Conservation (phyloP, 2,888 invertebrate species). For the Zele albiditarsus region DNA sequence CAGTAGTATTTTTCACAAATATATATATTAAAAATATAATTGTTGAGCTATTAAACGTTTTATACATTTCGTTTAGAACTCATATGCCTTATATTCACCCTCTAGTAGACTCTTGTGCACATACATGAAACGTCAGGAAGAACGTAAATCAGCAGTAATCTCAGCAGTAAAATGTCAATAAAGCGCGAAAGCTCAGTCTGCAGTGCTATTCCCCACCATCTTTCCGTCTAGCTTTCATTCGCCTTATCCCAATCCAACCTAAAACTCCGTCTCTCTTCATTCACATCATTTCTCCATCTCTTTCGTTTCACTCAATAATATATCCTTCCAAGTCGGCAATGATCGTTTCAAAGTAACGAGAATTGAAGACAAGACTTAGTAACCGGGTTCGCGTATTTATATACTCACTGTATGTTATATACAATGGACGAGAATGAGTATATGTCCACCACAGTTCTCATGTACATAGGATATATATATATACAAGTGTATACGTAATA, state of each 20-base stretch:
- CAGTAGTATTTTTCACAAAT: not conserved
- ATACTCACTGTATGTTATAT: not conserved
- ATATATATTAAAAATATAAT: not conserved
- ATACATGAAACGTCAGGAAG: constrained; percentile 31
- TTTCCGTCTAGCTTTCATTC: not conserved
- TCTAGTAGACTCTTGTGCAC: constrained; percentile 17
- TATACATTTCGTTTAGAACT: constrained; percentile 3
- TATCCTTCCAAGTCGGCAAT: not conserved
- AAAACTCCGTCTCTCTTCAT: not conserved
- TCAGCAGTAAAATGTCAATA: constrained; percentile 63
- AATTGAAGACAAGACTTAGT: constrained; percentile 29
- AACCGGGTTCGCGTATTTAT: not conserved
- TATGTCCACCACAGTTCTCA: not conserved
- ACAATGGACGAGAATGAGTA: not conserved
- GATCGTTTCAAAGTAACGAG: constrained; percentile 15
- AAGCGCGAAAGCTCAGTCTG: constrained; percentile 47
- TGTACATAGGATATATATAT: not conserved
- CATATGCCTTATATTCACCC: constrained; percentile 4
- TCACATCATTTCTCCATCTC: constrained; percentile 16
- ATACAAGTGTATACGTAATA: constrained; percentile 9
- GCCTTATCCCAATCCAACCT: not conserved
- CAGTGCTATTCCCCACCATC: not conserved
- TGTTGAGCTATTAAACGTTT: not conserved
- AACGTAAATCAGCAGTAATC: constrained; percentile 62
- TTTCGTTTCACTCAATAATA: constrained; percentile 25